These are phyloP conservation scores for Hyperoplus immaculatus DNA, from an alignment of 2,797 vertebrate genomes.

Conservation along the genomic window DNA sequence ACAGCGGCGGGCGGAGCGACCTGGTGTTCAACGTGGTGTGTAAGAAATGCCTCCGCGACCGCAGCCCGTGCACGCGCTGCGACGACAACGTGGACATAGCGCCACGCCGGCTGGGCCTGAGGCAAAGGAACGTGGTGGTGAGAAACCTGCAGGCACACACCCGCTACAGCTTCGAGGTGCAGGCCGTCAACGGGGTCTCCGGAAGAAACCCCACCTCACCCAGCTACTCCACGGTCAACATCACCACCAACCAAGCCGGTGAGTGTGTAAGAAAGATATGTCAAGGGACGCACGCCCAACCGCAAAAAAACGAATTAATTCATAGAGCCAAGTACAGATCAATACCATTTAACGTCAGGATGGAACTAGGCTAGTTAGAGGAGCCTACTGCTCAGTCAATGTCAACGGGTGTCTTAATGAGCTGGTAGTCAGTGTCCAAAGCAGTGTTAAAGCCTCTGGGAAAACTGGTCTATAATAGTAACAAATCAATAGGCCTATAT, in stretches of 20 bases:
- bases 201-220: constrained; percentile 90
- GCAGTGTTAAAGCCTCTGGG: constrained; percentile 13
- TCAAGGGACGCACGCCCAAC: constrained; percentile 36
- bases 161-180: constrained; percentile 98
- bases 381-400: constrained; percentile 63
- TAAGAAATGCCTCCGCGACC: constrained; percentile 93
- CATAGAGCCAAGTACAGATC: constrained; percentile 57
- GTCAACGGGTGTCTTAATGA: constrained; percentile 64
- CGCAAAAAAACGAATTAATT: constrained; percentile 56
- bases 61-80: constrained; percentile 91
- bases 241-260: constrained; percentile 95
- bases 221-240: constrained; percentile 95
- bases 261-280: constrained; percentile 46
- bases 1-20: constrained; percentile 92
- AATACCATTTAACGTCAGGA: constrained; percentile 75
- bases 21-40: constrained; percentile 97
- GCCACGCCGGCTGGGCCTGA: constrained; percentile 94
- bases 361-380: constrained; percentile 56
- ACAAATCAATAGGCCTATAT: too few species aligned
- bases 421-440: constrained; percentile 41
- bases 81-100: constrained; percentile 97
- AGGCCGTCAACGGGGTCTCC: constrained; percentile 96
- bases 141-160: constrained; percentile 98
- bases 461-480: too few species aligned
- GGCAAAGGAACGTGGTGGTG: constrained; percentile 92